Base-by-base conservation (phyloP, 2,797 vertebrate species). In the Crax fasciolata region DNA sequence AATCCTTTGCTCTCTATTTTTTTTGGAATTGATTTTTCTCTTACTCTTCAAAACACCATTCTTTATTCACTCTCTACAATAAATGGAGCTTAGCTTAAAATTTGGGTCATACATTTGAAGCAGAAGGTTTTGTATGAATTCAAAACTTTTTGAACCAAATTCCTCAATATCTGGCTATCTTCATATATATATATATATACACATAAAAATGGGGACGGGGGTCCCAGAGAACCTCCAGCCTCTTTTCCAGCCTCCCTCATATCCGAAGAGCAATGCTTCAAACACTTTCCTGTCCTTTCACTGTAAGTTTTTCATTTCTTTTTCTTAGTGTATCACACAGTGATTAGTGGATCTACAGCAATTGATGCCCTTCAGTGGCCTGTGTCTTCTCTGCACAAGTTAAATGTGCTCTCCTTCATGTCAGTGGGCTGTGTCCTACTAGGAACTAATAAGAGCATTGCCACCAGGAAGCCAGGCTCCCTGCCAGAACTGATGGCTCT, bases 401-500 rank as follows among this genome's bases (percentile, higher is more conserved):
- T 80, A 66, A 84, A 81, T 13, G 44, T 67, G 24, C 21, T 93
- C 58, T 81, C 28, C 52, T 75, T 86, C 72, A 68, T 43, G 84
- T 85, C 92, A 86, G 78, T 38, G 14, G 65, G 67, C 85, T 80
- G 61, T 54, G 65, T 59, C 68, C 39, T 38, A 71, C 73, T 76
- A 87, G 14, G 35, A 95, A 94, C 88, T 96, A 92, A 96, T 70
- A 24, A 61, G 30, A 67, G 66, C 58, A 89, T 67, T 30, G 2
- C 9, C 84, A 90, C 81, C 32, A 2, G 79, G 78, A 55, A 84
- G 71, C 93, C 44, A 75, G 90, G 96, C 84, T 84, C 84, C 85
- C 75, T 89, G 90, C 96, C 43, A 71, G 84, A 55, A 58, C 10
- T 41, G 30, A 73, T 92, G 58, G n/a, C 62, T 94, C 38, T 89